Percentiles rank a stretch among this genome's conserved stretches.
Evolutionary conservation across 2,888 invertebrate species (phyloP).

Genomic region (Mellilla xanthometata): DNA sequence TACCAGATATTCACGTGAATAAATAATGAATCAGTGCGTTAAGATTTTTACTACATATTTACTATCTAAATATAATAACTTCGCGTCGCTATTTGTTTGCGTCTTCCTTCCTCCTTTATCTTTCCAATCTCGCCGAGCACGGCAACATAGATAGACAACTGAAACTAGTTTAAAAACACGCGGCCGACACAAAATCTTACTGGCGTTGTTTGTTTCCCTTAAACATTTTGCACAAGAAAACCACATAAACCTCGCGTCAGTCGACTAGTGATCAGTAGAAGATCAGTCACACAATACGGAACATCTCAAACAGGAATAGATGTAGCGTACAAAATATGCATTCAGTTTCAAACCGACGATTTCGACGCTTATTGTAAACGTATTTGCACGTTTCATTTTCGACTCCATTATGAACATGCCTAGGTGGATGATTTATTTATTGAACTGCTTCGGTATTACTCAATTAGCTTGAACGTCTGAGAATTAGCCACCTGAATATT

Average conservation of each 20-base stretch:
- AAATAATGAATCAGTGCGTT: slow-evolving; percentile 16
- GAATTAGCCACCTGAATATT: not conserved
- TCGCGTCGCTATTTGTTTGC: too few species aligned
- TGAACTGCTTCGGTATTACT: slow-evolving; percentile 28
- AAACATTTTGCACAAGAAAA: slow-evolving; percentile 53
- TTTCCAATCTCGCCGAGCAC: too few species aligned
- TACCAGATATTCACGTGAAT: slow-evolving; percentile 10
- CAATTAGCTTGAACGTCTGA: slow-evolving; percentile 23
- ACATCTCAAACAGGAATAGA: slow-evolving; percentile 38
- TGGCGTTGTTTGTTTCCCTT: slow-evolving; percentile 60
- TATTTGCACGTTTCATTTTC: slow-evolving; percentile 28
- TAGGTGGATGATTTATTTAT: slow-evolving; percentile 8
- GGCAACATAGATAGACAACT: slow-evolving; percentile 7
- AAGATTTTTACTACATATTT: slow-evolving; percentile 6
- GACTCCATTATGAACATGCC: slow-evolving; percentile 24
- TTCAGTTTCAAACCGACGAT: slow-evolving; percentile 14
- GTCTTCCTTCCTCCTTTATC: too few species aligned
- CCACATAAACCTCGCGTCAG: slow-evolving; percentile 56
- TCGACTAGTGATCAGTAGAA: slow-evolving; percentile 34
- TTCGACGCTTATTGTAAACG: slow-evolving; percentile 21
- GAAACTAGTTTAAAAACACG: slow-evolving; percentile 35
- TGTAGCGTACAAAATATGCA: slow-evolving; percentile 20
- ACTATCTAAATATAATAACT: too few species aligned
- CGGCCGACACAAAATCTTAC: slow-evolving; percentile 34
- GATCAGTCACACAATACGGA: slow-evolving; percentile 58